Conservation (phyloP, 2,113 vertebrate species). For the Myxocyprinus asiaticus region DNA sequence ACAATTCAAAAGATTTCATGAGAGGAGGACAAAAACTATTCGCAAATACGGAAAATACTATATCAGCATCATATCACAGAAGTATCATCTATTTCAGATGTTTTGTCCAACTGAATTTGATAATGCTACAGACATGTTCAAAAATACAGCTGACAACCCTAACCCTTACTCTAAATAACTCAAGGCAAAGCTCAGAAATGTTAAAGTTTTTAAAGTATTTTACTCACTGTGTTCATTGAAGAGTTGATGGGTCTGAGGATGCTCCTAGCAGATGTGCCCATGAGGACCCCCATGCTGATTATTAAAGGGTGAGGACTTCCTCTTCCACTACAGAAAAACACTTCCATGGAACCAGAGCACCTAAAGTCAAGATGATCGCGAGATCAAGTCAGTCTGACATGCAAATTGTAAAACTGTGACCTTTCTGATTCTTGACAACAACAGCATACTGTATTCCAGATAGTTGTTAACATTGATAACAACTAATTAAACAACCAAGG, state of each 20-base stretch:
- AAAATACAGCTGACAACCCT: neutral
- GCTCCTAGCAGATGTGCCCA: slow-evolving; percentile 12
- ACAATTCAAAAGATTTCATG: too few species aligned
- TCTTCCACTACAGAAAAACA: slow-evolving; percentile 20
- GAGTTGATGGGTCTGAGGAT: slow-evolving; percentile 16
- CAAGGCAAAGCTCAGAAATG: too few species aligned
- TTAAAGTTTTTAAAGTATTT: neutral
- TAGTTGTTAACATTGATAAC: too few species aligned
- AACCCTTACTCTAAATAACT: too few species aligned
- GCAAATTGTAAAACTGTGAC: neutral
- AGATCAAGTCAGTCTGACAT: slow-evolving; percentile 35
- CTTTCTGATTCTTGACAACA: slow-evolving; percentile 1
- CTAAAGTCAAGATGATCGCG: slow-evolving; percentile 9
- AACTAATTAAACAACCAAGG: too few species aligned
- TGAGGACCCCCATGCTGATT: neutral
- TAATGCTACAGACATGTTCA: neutral
- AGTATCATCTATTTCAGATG: too few species aligned
- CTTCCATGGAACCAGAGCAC: slow-evolving; percentile 9
- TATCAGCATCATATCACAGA: too few species aligned
- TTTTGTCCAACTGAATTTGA: too few species aligned
- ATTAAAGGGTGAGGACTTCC: slow-evolving; percentile 37
- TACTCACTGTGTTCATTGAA: slow-evolving; percentile 25
- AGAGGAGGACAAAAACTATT: too few species aligned
- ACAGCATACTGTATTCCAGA: neutral
- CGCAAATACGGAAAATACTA: too few species aligned